A percentile compares a stretch with the other conserved stretches of the same genome.
Conservation (phyloP, 2,888 invertebrate species). For the Eugnorisma glareosa region DNA sequence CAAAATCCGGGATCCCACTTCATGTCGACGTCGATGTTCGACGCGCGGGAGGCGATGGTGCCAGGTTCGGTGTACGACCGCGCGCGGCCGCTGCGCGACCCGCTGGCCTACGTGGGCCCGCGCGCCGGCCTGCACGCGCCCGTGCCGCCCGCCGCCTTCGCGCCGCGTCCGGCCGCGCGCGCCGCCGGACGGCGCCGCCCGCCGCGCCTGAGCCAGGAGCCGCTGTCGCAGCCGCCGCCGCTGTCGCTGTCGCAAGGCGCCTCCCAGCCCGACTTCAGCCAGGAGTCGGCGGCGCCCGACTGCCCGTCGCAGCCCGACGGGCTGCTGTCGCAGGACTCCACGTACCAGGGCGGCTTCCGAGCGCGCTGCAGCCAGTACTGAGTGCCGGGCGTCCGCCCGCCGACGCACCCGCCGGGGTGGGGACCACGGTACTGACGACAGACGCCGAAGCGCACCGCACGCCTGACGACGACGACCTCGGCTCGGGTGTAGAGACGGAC, state of each 20-base stretch:
- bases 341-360: constrained; percentile 94
- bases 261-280: constrained; percentile 93
- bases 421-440: constrained; percentile 76
- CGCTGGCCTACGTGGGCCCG: constrained; percentile 97
- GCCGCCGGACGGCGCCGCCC: constrained; percentile 88
- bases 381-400: constrained; percentile 91
- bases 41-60: constrained; percentile 98
- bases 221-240: constrained; percentile 93
- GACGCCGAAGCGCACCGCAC: constrained; percentile 71
- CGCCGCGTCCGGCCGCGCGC: constrained; percentile 94
- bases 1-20: constrained; percentile 99
- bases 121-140: constrained; percentile 94
- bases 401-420: constrained; percentile 72
- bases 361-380: constrained; percentile 93
- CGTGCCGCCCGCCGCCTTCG: constrained; percentile 98
- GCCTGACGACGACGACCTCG: constrained; percentile 65
- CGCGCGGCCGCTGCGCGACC: constrained; percentile 95
- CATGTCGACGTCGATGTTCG: constrained; percentile 99
- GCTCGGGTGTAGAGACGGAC: constrained; percentile 63
- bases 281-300: constrained; percentile 96
- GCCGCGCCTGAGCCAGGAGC: constrained; percentile 92
- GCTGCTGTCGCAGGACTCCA: constrained; percentile 97
- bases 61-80: constrained; percentile 98
- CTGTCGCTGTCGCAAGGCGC: constrained; percentile 94
- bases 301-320: constrained; percentile 98